Conservation (phyloP, 2,888 invertebrate genomes). For the Polietes domitor region DNA sequence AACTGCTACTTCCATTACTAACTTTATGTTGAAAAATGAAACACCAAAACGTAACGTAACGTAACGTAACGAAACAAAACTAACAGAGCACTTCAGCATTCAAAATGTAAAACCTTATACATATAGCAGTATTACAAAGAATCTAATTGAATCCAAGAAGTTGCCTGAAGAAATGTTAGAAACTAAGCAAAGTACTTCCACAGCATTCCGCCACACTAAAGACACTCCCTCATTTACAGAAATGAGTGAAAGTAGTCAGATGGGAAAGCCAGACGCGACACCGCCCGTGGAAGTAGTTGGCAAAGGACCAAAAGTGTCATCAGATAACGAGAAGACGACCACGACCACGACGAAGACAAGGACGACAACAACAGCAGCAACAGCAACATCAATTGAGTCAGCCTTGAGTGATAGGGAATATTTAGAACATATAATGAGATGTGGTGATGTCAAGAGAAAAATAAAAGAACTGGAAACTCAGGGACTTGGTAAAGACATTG, state of each 20-base stretch:
- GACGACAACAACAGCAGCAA: conserved; percentile 39
- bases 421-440: conserved; percentile 75
- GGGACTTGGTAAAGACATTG: background rate
- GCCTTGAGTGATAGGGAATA: conserved; percentile 61
- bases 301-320: background rate
- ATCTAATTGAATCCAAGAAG: conserved; percentile 76
- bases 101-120: conserved; percentile 75
- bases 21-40: conserved; percentile 26
- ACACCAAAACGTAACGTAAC: too few species aligned
- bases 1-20: conserved; percentile 27
- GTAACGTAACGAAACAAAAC: conserved; percentile 65
- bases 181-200: conserved; percentile 27
- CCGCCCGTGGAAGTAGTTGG: background rate
- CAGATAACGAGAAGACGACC: conserved; percentile 66
- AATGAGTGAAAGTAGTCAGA: conserved; percentile 79
- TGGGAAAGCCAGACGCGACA: conserved; percentile 33
- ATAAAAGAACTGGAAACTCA: conserved; percentile 81
- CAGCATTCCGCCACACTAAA: conserved; percentile 70
- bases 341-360: conserved; percentile 64
- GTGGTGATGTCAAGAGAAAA: conserved; percentile 83
- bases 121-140: conserved; percentile 71
- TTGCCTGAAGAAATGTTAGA: conserved; percentile 70
- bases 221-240: conserved; percentile 80
- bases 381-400: background rate
- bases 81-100: conserved; percentile 79